Evolutionary conservation across 2,888 invertebrate genomes (phyloP).

Genomic region (Campoplex nolae): DNA sequence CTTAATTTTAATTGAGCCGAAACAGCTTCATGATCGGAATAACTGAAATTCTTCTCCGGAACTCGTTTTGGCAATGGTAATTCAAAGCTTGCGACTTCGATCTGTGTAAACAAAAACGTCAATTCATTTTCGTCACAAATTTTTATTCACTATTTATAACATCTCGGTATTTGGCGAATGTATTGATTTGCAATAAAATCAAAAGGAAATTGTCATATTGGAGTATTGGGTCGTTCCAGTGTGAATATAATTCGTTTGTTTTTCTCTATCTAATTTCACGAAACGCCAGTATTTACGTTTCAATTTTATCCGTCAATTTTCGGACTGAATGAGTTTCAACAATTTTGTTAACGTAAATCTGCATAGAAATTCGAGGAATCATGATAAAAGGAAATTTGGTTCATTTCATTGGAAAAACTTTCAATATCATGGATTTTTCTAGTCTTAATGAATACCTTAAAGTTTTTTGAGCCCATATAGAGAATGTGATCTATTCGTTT

Average conservation of each 20-base stretch:
- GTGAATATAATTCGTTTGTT: too few relatives aligned
- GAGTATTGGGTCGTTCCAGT: too few relatives aligned
- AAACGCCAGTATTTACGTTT: neutral
- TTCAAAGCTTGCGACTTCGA: slow-evolving; percentile 84
- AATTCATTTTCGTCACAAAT: neutral
- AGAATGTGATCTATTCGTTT: slow-evolving; percentile 97
- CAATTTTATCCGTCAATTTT: too few relatives aligned
- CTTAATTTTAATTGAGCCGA: slow-evolving; percentile 85
- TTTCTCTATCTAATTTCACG: neutral
- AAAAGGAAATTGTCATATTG: neutral
- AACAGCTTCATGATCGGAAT: slow-evolving; percentile 96
- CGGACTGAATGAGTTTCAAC: neutral
- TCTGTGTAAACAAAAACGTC: slow-evolving; percentile 69
- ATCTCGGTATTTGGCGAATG: too few relatives aligned
- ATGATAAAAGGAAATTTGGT: neutral
- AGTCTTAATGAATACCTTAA: slow-evolving; percentile 74
- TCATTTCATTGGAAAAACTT: neutral
- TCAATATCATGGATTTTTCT: neutral
- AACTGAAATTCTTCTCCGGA: slow-evolving; percentile 90
- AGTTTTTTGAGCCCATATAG: slow-evolving; percentile 85
- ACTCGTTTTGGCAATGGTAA: slow-evolving; percentile 91
- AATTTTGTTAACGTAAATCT: neutral
- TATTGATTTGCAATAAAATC: neutral
- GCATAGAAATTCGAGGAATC: neutral
- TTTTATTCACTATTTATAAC: too few relatives aligned